phyloP scores from a whole-genome alignment of 2,113 vertebrate species.

The Mionectes macconnelli region DNA sequence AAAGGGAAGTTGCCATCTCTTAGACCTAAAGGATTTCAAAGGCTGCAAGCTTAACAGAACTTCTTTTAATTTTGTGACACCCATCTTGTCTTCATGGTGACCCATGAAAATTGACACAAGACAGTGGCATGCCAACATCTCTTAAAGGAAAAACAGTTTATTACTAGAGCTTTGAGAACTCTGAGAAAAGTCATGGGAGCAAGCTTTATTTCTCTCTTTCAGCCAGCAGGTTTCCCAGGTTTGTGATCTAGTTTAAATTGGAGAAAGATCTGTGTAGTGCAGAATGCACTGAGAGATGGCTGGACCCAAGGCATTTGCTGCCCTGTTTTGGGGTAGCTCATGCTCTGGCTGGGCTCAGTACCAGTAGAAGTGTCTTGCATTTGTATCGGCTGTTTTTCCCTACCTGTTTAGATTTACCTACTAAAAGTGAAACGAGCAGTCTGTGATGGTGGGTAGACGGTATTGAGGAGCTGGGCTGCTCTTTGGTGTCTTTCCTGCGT shows the following conservation, averaged over 20 bases:
- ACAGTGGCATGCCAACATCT: background rate
- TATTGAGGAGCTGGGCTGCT: background rate
- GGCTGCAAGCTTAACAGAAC: conserved; percentile 70
- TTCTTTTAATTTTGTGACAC: conserved; percentile 63
- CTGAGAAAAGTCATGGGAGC: background rate
- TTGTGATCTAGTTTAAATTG: background rate
- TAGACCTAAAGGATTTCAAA: conserved; percentile 71
- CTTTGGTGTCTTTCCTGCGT: background rate
- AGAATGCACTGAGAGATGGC: background rate
- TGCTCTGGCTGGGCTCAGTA: background rate
- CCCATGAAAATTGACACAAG: conserved; percentile 62
- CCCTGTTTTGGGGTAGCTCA: background rate
- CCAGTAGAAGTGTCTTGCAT: background rate
- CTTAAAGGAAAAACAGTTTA: conserved; percentile 9
- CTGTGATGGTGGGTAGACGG: background rate
- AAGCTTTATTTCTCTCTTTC: conserved; percentile 11
- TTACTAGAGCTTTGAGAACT: conserved; percentile 19
- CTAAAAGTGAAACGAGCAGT: background rate
- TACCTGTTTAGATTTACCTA: background rate
- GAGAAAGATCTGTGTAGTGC: background rate
- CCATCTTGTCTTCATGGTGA: conserved; percentile 63
- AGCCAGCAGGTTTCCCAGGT: background rate
- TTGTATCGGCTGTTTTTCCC: background rate
- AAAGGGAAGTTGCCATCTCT: conserved; percentile 51
- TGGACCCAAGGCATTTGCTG: background rate